phyloP scores from a whole-genome alignment of 2,888 invertebrate species.

The Caenorhabditis doughertyi region DNA sequence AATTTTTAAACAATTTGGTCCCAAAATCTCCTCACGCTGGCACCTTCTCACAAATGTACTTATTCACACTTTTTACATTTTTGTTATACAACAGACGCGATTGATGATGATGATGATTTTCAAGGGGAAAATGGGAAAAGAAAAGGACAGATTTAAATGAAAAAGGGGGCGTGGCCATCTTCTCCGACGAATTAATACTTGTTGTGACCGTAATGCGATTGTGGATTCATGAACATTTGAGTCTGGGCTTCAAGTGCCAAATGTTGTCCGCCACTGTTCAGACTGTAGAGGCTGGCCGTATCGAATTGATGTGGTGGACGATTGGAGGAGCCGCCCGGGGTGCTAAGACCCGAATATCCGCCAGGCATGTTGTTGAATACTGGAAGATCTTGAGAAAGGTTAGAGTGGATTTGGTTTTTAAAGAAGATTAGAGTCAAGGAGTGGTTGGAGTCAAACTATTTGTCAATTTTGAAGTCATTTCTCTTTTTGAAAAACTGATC shows the following conservation, averaged over 20 bases:
- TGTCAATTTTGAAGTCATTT: too few species aligned
- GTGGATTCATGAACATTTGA: slow-evolving; percentile 49
- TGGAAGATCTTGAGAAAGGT: slow-evolving; percentile 48
- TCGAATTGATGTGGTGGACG: slow-evolving; percentile 59
- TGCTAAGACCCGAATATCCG: slow-evolving; percentile 65
- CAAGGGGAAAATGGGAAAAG: background rate
- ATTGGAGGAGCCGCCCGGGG: slow-evolving; percentile 45
- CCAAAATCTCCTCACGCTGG: background rate
- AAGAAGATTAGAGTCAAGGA: too few species aligned
- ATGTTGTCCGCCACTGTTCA: slow-evolving; percentile 55
- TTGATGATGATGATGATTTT: slow-evolving; percentile 22
- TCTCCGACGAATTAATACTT: slow-evolving; percentile 9
- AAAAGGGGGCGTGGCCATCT: background rate
- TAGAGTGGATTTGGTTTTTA: background rate
- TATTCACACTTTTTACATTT: slow-evolving; percentile 64
- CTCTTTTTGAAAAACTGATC: too few species aligned
- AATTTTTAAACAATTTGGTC: background rate
- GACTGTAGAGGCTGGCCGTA: slow-evolving; percentile 51
- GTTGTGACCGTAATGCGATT: slow-evolving; percentile 46
- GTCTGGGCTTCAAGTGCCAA: slow-evolving; percentile 44
- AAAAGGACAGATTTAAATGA: background rate
- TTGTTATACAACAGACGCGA: slow-evolving; percentile 60
- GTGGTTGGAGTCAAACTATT: too few species aligned
- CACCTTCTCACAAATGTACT: slow-evolving; percentile 51
- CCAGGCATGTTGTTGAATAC: slow-evolving; percentile 68